phyloP scores from a whole-genome alignment of 1,140 invertebrate genomes.

The Philopotamus ludificatus region DNA sequence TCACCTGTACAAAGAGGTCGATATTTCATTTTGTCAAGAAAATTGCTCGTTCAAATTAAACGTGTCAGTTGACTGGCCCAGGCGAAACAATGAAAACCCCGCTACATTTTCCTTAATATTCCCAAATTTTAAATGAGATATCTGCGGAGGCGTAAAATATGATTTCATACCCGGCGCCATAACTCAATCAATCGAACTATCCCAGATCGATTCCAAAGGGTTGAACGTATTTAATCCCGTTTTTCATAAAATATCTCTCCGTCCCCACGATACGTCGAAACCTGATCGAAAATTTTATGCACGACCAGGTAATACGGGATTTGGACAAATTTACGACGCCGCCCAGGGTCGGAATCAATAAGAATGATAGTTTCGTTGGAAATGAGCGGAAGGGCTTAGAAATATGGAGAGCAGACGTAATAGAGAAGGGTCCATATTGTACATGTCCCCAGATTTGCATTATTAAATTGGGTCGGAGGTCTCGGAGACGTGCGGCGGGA shows the following conservation, averaged over 20 bases:
- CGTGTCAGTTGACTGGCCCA: too few relatives aligned
- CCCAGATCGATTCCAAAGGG: too few relatives aligned
- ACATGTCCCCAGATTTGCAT: constrained; percentile 17
- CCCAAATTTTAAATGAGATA: too few relatives aligned
- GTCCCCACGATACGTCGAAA: too few relatives aligned
- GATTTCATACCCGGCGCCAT: too few relatives aligned
- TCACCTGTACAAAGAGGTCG: constrained; percentile 18
- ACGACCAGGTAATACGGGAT: constrained; percentile 30
- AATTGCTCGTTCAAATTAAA: constrained; percentile 8
- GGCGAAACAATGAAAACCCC: too few relatives aligned
- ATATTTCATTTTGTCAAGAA: constrained; percentile 17
- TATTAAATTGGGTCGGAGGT: constrained; percentile 19
- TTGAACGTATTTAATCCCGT: too few relatives aligned
- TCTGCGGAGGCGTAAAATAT: too few relatives aligned
- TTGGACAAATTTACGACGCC: constrained; percentile 20
- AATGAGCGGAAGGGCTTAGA: constrained; percentile 18
- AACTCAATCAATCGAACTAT: too few relatives aligned
- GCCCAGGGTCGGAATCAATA: constrained; percentile 28
- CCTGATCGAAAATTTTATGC: constrained; percentile 37
- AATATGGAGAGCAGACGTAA: constrained; percentile 14
- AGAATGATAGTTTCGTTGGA: constrained; percentile 35
- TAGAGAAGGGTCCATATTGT: constrained; percentile 6
- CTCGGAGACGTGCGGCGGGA: neutral
- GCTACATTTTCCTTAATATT: too few relatives aligned
- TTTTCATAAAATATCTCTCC: too few relatives aligned